A percentile compares a stretch with the other conserved stretches of the same genome.
Evolutionary conservation across 2,888 invertebrate genomes (phyloP).

Genomic region (Lobophora halterata): DNA sequence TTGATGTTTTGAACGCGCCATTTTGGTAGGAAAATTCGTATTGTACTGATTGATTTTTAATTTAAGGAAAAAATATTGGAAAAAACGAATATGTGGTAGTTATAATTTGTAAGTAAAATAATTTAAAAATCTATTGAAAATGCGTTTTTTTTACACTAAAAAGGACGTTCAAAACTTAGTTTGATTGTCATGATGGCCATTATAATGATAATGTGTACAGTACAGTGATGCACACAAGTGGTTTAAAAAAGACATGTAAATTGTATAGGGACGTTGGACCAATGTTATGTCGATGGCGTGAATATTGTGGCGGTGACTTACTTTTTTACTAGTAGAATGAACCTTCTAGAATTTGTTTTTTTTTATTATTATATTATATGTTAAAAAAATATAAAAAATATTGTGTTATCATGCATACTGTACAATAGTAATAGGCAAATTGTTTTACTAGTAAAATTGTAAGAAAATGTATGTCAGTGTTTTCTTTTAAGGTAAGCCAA

Average conservation of each 20-base stretch:
- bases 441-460: constrained; percentile 15
- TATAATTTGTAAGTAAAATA: not conserved
- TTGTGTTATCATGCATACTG: no score
- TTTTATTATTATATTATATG: no score
- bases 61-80: no score
- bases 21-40: no score
- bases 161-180: constrained; percentile 4
- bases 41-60: no score
- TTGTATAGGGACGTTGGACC: constrained; percentile 64
- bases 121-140: not conserved
- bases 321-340: constrained; percentile 14
- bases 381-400: no score
- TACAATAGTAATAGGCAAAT: no score
- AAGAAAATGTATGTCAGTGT: constrained; percentile 11
- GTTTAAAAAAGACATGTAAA: constrained; percentile 66
- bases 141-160: constrained; percentile 7
- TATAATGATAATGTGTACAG: constrained; percentile 16
- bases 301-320: constrained; percentile 17
- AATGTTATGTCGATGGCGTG: constrained; percentile 58
- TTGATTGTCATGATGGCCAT: constrained; percentile 15
- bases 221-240: constrained; percentile 33
- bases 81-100: no score
- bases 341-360: no score
- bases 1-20: no score
- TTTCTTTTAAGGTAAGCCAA: constrained; percentile 28